Conservation (phyloP, 2,113 vertebrate genomes). For the Corythoichthys haematopterus region DNA sequence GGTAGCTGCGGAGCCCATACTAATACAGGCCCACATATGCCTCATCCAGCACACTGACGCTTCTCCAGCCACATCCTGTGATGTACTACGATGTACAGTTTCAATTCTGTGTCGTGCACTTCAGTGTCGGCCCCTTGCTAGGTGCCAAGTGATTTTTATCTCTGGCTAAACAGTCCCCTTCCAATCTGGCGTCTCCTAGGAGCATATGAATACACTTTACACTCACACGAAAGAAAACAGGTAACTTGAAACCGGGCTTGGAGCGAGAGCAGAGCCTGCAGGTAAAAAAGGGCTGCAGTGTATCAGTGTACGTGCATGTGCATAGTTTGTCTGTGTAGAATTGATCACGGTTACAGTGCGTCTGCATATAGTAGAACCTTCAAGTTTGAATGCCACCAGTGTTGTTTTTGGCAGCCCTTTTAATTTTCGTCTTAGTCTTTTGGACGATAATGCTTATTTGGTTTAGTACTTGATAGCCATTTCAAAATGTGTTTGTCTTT, state of each 20-base stretch:
- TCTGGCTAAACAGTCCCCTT: conserved; percentile 84
- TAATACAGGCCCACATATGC: conserved; percentile 46
- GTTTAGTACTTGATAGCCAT: no score
- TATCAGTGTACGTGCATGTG: conserved; percentile 37
- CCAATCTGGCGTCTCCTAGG: conserved; percentile 77
- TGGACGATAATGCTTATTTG: no score
- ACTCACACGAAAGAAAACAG: conserved; percentile 79
- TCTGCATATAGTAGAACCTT: conserved; percentile 24
- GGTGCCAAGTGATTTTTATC: conserved; percentile 89
- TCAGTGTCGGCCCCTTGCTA: conserved; percentile 69
- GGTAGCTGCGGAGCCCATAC: conserved; percentile 29
- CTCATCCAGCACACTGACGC: conserved; percentile 59
- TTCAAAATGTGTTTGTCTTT: no score
- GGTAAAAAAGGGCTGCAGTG: conserved; percentile 57
- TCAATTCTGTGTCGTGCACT: conserved; percentile 24
- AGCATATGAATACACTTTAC: conserved; percentile 73
- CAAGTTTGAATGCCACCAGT: not conserved
- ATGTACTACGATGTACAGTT: conserved; percentile 8
- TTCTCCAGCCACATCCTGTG: conserved; percentile 37
- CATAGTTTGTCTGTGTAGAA: conserved; percentile 36
- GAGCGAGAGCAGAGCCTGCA: conserved; percentile 48
- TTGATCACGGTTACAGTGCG: conserved; percentile 39
- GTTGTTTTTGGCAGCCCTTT: no score
- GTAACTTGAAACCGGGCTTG: conserved; percentile 74
- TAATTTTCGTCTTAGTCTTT: no score